These are phyloP conservation scores for Nebria ingens DNA, from an alignment of 1,140 invertebrate species.

Conservation along the genomic window DNA sequence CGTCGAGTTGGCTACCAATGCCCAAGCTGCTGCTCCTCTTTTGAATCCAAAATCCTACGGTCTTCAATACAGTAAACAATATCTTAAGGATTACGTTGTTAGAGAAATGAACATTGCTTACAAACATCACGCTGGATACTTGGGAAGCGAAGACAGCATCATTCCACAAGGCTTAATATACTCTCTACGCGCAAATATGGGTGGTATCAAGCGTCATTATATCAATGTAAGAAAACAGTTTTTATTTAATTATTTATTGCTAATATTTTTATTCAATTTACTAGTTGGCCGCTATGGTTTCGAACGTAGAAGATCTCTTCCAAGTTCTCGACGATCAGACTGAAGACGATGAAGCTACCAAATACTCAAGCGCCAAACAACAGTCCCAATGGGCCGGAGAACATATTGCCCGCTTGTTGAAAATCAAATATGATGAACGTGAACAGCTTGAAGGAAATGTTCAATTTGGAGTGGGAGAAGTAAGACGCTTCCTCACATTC, in stretches of 20 bases:
- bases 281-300: constrained; percentile 30
- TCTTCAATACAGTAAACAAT: constrained; percentile 39
- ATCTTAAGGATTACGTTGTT: constrained; percentile 31
- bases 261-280: neutral
- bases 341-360: constrained; percentile 10
- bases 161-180: constrained; percentile 39
- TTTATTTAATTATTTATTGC: neutral
- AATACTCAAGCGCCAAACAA: constrained; percentile 12
- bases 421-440: constrained; percentile 39
- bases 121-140: constrained; percentile 30
- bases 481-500: constrained; percentile 41
- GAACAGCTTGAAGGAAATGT: constrained; percentile 47
- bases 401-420: constrained; percentile 44
- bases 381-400: constrained; percentile 31
- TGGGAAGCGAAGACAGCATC: constrained; percentile 44
- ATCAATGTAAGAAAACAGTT: constrained; percentile 19
- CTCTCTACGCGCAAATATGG: constrained; percentile 30
- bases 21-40: constrained; percentile 41
- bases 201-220: constrained; percentile 28
- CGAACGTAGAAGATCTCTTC: constrained; percentile 39
- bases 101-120: constrained; percentile 37
- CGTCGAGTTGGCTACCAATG: constrained; percentile 40
- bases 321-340: constrained; percentile 33
- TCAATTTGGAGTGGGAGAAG: constrained; percentile 32
- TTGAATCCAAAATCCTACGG: constrained; percentile 44